Evolutionary conservation across 1,140 invertebrate genomes (phyloP), one percentile per base, ranked within the genome.

Genomic region (Aphaenogaster ashmeadi): DNA sequence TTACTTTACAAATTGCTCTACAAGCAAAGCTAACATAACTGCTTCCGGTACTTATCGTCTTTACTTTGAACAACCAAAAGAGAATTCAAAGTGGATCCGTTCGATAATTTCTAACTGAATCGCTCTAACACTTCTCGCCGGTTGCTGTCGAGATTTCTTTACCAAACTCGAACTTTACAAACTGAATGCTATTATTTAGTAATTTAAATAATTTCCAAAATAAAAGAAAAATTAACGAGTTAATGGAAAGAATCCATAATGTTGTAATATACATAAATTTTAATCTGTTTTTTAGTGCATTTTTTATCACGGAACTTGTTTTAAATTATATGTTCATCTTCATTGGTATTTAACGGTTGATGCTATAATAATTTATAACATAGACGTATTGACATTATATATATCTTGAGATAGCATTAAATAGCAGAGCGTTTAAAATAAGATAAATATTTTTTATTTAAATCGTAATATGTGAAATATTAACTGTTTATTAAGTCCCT

Each of bases 1-100:
- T 90, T 88, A 79, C 75, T 56, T 58, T 89, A 87, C 88, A 91
- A 91, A 90, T 92, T 91, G 90, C 54, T 52, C 38, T 54, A 38
- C 64, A n/a, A 64, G 33, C 44, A 11, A 80, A 60, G 4, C 44
- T 3, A 50, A 13, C 54, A 38, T 36, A 33, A 52, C 54, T 74
- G 47, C 87, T 92, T 92, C 89, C 79, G 89, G 78, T 87, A 89
- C 69, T 91, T 87, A 81, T 86, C 80, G 69, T n/a, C 27, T 15
- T 56, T 21, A 44, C 44, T n/a, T 81, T 83, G 83, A 80, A 75
- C 78, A 90, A 91, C 13, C 58, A 69, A 88, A 69, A 78, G 44
- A 33, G 41, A 58, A 52, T 88, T 47, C 36, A 47, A 3, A 27
- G 56, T 21, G 75, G 33, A 47, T 67, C 18, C 36, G 52, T 71